Evolutionary conservation across 2,797 vertebrate species (phyloP).

Genomic region (Taeniopygia guttata): DNA sequence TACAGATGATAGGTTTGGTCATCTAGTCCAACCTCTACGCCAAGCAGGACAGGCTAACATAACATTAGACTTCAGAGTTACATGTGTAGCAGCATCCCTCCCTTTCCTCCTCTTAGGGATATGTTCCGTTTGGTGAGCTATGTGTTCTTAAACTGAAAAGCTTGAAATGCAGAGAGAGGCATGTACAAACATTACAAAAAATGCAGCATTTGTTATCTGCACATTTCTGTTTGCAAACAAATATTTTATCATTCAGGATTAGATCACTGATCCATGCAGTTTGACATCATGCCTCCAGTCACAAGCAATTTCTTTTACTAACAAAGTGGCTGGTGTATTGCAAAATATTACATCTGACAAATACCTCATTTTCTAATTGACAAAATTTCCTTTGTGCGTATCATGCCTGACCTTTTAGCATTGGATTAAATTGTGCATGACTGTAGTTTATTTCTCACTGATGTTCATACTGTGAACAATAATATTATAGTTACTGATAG

Average conservation of each 20-base stretch:
- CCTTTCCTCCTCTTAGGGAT: conserved; percentile 6
- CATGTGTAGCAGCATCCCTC: conserved; percentile 43
- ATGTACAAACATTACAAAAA: background rate
- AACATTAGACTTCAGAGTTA: conserved; percentile 49
- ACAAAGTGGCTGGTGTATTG: background rate
- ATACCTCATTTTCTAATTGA: conserved; percentile 36
- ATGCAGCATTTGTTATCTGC: background rate
- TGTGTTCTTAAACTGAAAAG: conserved; percentile 29
- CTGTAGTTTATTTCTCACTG: background rate
- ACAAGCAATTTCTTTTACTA: background rate
- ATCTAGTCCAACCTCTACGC: conserved; percentile 48
- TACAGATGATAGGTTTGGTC: conserved; percentile 64
- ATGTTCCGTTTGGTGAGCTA: conserved; percentile 24
- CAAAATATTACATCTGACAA: conserved; percentile 29
- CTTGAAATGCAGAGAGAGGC: background rate
- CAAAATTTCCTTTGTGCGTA: background rate
- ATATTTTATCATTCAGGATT: background rate
- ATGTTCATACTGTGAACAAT: background rate
- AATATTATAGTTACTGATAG: background rate
- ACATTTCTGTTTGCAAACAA: conserved; percentile 18
- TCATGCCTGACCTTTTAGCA: background rate
- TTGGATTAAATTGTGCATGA: background rate
- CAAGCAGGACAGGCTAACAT: conserved; percentile 42
- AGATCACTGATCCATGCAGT: background rate
- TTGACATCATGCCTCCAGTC: background rate